Evolutionary conservation across 2,888 invertebrate species (phyloP), one percentile per base, ranked within the genome.

Genomic region (Macrophya annulata): DNA sequence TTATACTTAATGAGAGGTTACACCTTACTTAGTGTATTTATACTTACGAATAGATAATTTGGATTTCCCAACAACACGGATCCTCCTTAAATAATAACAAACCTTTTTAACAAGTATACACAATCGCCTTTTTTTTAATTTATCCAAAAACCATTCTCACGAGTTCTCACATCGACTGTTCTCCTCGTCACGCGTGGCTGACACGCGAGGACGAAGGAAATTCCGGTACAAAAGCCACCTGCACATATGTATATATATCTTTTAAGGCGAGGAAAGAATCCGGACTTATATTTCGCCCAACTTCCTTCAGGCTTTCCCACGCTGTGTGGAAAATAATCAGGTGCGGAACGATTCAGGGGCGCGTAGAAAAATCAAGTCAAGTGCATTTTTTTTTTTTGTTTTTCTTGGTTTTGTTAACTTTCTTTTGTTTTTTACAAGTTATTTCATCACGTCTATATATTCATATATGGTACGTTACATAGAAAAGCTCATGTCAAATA

Each of bases 181-280:
- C 81, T 65, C 81, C 81, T 65, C 81, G 81, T 81, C 81, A 81
- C 81, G 81, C 81, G 81, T 81, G 81, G 81, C 81, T 59, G 81
- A 59, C 81, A 81, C 81, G 81, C 68, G 68, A 81, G 81, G 62
- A 81, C 81, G 43, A n/a, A 40, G 37, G 12, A 68, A 68, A 68
- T 62, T 62, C 45, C 55, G 21, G 51, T 25, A 81, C 81, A 81
- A 81, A 31, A 81, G 62, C 81, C 81, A 81, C 81, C 81, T 81
- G 81, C 81, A 45, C 51, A 55, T 77, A 55, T 81, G 81, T 62
- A 45, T 37, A 55, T 77, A 55, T 45, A 17, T 25, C 62, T 21
- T n/a, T 45, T 21, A 6, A 8, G 77, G 48, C 37, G 1, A n/a
- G 37, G n/a, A 45, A 45, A 74, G 74, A 74, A 45, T 45, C 77